phyloP scores from a whole-genome alignment of 2,113 vertebrate species.

The Casuarius casuarius region DNA sequence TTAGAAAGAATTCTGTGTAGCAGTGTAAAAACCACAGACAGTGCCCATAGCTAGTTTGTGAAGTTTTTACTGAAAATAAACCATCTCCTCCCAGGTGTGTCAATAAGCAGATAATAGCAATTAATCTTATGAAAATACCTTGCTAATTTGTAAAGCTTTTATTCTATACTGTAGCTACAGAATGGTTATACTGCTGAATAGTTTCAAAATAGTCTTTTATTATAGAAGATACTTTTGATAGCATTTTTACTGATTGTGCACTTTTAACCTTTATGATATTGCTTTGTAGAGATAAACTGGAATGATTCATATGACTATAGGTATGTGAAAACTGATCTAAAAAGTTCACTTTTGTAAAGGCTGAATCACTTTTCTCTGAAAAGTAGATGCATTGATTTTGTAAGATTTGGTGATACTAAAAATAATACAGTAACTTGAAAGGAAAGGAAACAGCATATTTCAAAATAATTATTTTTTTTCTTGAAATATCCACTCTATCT shows the following conservation, averaged over 20 bases:
- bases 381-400: constrained; percentile 50
- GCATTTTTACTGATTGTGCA: constrained; percentile 39
- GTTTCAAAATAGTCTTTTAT: constrained; percentile 49
- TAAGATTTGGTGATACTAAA: constrained; percentile 47
- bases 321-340: constrained; percentile 41
- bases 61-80: background rate
- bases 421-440: constrained; percentile 3
- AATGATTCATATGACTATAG: constrained; percentile 51
- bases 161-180: constrained; percentile 22
- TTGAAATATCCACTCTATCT: constrained; percentile 13
- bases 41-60: background rate
- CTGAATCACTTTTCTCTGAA: constrained; percentile 63
- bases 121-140: constrained; percentile 24
- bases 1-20: background rate
- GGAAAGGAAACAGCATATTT: constrained; percentile 12
- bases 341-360: constrained; percentile 54
- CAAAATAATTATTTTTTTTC: background rate
- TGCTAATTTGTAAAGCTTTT: background rate
- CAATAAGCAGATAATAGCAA: constrained; percentile 60
- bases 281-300: constrained; percentile 57
- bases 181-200: constrained; percentile 31
- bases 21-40: background rate
- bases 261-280: constrained; percentile 64
- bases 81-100: background rate
- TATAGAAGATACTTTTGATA: constrained; percentile 31